Conservation (phyloP, 2,113 vertebrate genomes). For the Stigmatopora nigra region DNA sequence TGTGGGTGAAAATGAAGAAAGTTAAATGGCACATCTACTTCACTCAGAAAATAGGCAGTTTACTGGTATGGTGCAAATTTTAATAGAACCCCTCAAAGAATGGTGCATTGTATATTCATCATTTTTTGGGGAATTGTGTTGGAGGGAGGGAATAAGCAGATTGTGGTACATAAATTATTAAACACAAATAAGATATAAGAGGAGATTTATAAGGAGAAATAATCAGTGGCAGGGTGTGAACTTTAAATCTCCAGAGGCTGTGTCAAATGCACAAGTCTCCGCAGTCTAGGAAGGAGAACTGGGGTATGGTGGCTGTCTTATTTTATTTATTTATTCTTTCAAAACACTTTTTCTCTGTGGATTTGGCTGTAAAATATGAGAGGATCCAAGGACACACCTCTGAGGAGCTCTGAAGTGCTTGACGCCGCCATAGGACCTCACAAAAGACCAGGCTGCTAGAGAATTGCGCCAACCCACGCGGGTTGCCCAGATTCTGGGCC, state of each 20-base stretch:
- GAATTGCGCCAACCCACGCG: constrained; percentile 77
- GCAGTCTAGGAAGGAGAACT: constrained; percentile 44
- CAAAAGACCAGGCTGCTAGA: constrained; percentile 68
- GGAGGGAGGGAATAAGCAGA: constrained; percentile 60
- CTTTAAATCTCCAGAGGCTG: constrained; percentile 18
- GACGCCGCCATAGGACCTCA: constrained; percentile 53
- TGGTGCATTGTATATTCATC: constrained; percentile 57
- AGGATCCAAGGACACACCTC: constrained; percentile 60
- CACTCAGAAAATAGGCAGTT: constrained; percentile 60
- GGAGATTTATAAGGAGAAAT: constrained; percentile 30
- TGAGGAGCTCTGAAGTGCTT: constrained; percentile 64
- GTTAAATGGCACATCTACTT: constrained; percentile 41
- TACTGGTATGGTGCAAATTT: constrained; percentile 62
- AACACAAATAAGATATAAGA: constrained; percentile 48
- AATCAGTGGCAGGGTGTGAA: constrained; percentile 31
- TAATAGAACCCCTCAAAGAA: constrained; percentile 61
- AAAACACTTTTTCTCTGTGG: constrained; percentile 56
- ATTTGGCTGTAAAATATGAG: constrained; percentile 65
- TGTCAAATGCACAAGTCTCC: constrained; percentile 51
- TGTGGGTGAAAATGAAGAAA: constrained; percentile 13
- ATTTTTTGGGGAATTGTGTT: constrained; percentile 49
- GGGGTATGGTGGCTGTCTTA: constrained; percentile 30
- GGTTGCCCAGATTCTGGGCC: constrained; percentile 79
- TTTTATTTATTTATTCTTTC: constrained; percentile 31
- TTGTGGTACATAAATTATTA: constrained; percentile 63